Evolutionary conservation across 2,888 invertebrate genomes (phyloP).

Genomic region (Cosmia pyralina): DNA sequence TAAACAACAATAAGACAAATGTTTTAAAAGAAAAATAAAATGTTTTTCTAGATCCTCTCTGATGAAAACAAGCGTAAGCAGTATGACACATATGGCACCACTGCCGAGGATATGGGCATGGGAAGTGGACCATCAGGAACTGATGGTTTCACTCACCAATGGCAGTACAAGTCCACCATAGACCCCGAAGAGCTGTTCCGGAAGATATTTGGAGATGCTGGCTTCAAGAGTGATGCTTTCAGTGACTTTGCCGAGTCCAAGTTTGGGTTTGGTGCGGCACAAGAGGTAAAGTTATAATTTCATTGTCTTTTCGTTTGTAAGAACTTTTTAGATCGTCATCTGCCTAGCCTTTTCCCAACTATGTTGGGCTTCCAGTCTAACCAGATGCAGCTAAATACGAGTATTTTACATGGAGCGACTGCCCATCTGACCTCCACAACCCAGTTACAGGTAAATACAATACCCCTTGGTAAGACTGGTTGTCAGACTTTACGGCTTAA

Average conservation of each 20-base stretch:
- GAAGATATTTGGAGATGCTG: slow-evolving; percentile 97
- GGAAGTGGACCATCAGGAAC: slow-evolving; percentile 90
- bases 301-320: background rate
- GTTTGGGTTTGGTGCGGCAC: slow-evolving; percentile 97
- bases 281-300: slow-evolving; percentile 92
- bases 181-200: slow-evolving; percentile 99
- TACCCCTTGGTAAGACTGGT: no score
- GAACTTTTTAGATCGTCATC: background rate
- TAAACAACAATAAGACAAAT: background rate
- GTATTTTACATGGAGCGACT: no score
- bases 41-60: slow-evolving; percentile 92
- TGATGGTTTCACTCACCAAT: slow-evolving; percentile 93
- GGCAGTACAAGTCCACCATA: slow-evolving; percentile 96
- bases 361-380: no score
- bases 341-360: no score
- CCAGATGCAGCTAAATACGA: no score
- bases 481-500: no score
- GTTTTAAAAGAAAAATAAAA: background rate
- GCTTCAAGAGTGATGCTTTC: slow-evolving; percentile 92
- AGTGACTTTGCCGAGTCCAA: slow-evolving; percentile 96
- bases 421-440: no score
- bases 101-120: slow-evolving; percentile 96
- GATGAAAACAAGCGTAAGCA: slow-evolving; percentile 97
- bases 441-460: no score
- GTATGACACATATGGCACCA: slow-evolving; percentile 98